A percentile compares a stretch with the other conserved stretches of the same genome.
Evolutionary conservation across 2,797 vertebrate species (phyloP).

Genomic region (Ficedula albicollis): DNA sequence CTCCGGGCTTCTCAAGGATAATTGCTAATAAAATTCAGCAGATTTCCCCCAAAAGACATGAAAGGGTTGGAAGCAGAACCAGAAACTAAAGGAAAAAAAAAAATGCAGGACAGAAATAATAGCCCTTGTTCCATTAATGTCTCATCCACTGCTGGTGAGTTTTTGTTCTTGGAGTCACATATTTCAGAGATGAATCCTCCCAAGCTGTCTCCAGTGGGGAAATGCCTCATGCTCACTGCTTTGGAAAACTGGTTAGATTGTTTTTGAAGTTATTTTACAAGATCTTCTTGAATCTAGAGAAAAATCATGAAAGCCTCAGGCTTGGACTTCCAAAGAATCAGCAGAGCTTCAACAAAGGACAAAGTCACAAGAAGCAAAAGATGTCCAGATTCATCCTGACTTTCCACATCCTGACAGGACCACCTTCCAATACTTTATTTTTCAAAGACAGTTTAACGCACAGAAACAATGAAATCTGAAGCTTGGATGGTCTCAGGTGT

Average conservation of each 20-base stretch:
- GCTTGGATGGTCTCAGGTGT: neutral
- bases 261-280: neutral
- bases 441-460: neutral
- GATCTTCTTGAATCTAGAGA: neutral
- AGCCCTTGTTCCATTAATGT: conserved; percentile 24
- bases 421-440: neutral
- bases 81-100: conserved; percentile 43
- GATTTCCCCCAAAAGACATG: conserved; percentile 40
- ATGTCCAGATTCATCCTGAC: neutral
- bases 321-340: neutral
- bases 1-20: neutral
- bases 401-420: neutral
- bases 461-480: neutral
- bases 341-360: neutral
- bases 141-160: conserved; percentile 22
- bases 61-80: conserved; percentile 22
- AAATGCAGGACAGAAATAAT: conserved; percentile 55
- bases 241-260: neutral
- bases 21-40: conserved; percentile 37
- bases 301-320: neutral
- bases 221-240: neutral
- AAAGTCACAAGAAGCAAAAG: neutral
- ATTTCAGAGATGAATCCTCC: conserved; percentile 38
- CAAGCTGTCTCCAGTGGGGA: neutral
- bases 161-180: conserved; percentile 48